Evolutionary conservation across 2,888 invertebrate species (phyloP).

Genomic region (Pandemis cinnamomeana): DNA sequence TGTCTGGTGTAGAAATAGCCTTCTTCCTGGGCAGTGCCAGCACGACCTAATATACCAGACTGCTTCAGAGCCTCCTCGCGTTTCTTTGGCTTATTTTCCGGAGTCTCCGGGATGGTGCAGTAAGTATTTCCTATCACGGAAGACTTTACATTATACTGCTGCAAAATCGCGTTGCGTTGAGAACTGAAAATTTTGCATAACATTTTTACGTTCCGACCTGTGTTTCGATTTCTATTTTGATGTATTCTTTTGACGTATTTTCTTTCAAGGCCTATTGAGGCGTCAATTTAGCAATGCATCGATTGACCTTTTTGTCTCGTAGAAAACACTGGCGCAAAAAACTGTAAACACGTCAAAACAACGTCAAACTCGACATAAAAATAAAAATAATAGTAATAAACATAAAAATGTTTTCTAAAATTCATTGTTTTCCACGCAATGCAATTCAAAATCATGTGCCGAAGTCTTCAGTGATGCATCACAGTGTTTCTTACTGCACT

Average conservation of each 20-base stretch:
- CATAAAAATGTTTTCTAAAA: constrained; percentile 31
- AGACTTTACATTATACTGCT: not conserved
- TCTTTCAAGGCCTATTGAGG: not conserved
- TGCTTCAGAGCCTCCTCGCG: constrained; percentile 64
- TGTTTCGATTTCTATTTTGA: not conserved
- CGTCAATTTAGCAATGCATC: not conserved
- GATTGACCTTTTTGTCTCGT: not conserved
- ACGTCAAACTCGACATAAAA: constrained; percentile 9
- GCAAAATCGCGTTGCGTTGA: not conserved
- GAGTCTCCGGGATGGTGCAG: constrained; percentile 29
- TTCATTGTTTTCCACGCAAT: constrained; percentile 1
- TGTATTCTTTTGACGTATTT: not conserved
- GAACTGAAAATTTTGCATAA: constrained; percentile 14
- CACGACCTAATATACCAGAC: constrained; percentile 66
- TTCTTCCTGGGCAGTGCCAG: constrained; percentile 67
- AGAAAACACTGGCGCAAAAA: not conserved
- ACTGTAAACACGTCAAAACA: not conserved
- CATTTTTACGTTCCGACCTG: constrained; percentile 9
- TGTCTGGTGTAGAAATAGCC: constrained; percentile 67
- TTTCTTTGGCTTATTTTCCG: constrained; percentile 65
- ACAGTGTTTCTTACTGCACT: not conserved
- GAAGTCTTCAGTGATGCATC: not conserved
- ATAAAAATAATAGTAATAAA: constrained; percentile 15
- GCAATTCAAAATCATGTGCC: not conserved
- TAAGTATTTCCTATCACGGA: not conserved